Conservation (phyloP, 2,797 vertebrate genomes). For the Coccyzus lansbergi region DNA sequence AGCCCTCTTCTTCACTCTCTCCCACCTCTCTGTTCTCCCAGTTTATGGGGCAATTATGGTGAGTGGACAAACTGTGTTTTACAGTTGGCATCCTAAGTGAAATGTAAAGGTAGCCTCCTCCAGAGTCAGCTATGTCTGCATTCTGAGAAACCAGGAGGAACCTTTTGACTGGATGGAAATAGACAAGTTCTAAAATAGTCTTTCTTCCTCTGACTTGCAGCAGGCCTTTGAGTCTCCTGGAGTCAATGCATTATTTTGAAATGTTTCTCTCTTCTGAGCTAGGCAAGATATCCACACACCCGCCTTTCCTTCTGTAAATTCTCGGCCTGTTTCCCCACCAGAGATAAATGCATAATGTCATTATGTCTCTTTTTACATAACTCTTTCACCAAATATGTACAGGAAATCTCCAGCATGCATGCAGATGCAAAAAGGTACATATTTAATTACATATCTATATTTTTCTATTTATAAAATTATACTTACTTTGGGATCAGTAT, state of each 20-base stretch:
- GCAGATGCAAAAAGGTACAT: neutral
- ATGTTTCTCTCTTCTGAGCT: neutral
- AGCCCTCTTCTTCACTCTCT: neutral
- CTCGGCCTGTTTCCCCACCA: neutral
- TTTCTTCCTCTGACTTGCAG: neutral
- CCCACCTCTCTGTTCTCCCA: neutral
- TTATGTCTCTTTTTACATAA: neutral
- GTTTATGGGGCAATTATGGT: neutral
- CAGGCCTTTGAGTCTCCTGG: neutral
- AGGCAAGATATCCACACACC: neutral
- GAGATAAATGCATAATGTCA: neutral
- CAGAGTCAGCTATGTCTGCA: neutral
- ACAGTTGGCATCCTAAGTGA: neutral
- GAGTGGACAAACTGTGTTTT: neutral
- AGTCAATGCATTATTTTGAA: neutral
- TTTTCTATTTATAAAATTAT: neutral
- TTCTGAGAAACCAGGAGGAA: neutral
- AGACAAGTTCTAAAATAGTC: neutral
- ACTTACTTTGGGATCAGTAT: neutral
- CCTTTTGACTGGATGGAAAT: neutral
- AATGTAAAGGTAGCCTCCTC: neutral
- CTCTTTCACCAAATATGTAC: neutral
- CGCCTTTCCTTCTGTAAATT: neutral
- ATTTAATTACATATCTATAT: neutral
- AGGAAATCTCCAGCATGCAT: neutral